Conservation (phyloP, 1,140 invertebrate species). For the Drosophila ficusphila region DNA sequence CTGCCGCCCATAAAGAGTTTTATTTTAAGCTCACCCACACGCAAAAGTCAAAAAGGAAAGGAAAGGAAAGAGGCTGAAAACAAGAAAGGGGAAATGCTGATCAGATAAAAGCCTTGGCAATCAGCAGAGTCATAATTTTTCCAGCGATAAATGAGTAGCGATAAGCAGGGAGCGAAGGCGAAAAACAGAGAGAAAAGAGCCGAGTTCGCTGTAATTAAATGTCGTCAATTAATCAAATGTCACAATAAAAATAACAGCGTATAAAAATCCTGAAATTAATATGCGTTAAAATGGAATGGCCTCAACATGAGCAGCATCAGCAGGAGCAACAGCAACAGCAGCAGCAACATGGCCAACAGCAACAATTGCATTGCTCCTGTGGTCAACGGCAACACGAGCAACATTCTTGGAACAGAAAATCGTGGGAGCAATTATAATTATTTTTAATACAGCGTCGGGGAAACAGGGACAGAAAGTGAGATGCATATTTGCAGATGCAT, state of each 20-base stretch:
- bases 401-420: constrained; percentile 78
- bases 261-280: constrained; percentile 84
- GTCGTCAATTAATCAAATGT: constrained; percentile 84
- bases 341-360: constrained; percentile 35
- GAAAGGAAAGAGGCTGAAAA: not conserved
- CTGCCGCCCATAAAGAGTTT: constrained; percentile 53
- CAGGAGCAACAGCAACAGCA: constrained; percentile 17
- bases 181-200: constrained; percentile 7
- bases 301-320: constrained; percentile 50
- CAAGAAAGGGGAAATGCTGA: constrained; percentile 23
- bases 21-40: constrained; percentile 67
- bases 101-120: constrained; percentile 78
- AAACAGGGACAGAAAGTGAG: constrained; percentile 12
- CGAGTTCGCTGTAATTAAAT: constrained; percentile 78
- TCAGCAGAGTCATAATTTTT: constrained; percentile 84
- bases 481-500: constrained; percentile 60
- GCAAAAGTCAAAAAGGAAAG: no score
- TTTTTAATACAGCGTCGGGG: constrained; percentile 70
- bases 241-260: constrained; percentile 82
- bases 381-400: constrained; percentile 51
- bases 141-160: constrained; percentile 83
- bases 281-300: constrained; percentile 83
- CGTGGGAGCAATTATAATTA: constrained; percentile 83
- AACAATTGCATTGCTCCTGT: constrained; percentile 42
- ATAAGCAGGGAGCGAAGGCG: constrained; percentile 54